phyloP scores from a whole-genome alignment of 2,888 invertebrate species.

The Mimumesa dahlbomi region DNA sequence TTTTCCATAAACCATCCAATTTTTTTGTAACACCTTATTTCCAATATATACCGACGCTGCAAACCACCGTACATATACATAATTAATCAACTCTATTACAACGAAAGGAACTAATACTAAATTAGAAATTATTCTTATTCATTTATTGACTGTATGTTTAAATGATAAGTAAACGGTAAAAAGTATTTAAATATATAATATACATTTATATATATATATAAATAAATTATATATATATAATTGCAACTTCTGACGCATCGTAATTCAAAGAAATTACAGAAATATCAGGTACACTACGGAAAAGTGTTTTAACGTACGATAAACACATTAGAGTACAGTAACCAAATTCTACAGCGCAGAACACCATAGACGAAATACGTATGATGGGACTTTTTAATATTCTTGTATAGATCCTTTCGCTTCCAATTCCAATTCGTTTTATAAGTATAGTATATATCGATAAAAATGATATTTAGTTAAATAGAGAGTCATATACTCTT shows the following conservation, averaged over 20 bases:
- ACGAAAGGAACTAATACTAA: background rate
- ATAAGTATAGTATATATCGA: background rate
- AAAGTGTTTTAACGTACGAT: constrained; percentile 20
- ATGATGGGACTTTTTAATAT: no score
- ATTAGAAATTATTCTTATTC: constrained; percentile 4
- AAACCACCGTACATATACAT: background rate
- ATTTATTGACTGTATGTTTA: no score
- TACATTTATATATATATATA: no score
- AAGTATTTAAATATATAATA: no score
- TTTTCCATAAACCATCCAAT: constrained; percentile 14
- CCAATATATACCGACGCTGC: background rate
- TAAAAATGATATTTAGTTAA: constrained; percentile 1
- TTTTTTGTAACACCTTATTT: constrained; percentile 9
- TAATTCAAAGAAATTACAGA: constrained; percentile 33
- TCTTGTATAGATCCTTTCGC: constrained; percentile 7
- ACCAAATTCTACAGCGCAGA: constrained; percentile 11
- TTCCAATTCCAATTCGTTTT: constrained; percentile 13
- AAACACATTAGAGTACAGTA: constrained; percentile 18
- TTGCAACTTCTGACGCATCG: no score
- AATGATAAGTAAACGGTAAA: no score
- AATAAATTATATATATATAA: no score
- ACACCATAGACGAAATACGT: constrained; percentile 16
- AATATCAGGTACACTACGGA: constrained; percentile 48
- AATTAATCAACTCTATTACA: background rate
- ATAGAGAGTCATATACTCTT: background rate